phyloP scores from a whole-genome alignment of 2,113 vertebrate genomes.

The Malurus melanocephalus region DNA sequence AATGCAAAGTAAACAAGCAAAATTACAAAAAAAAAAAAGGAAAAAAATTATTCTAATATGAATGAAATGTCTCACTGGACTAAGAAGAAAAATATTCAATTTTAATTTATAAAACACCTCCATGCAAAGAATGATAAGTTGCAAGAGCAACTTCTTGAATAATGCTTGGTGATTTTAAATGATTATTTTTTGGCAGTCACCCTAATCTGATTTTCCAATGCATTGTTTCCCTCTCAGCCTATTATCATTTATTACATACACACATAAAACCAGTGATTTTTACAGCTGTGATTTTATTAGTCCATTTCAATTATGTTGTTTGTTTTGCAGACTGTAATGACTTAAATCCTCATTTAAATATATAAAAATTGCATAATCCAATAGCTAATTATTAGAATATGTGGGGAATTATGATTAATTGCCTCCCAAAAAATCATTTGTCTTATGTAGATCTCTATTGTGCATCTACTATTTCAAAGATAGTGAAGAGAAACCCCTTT shows the following conservation, averaged over 20 bases:
- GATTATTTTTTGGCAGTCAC: slow-evolving; percentile 22
- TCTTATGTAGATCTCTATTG: slow-evolving; percentile 34
- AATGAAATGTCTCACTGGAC: not conserved
- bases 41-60: not conserved
- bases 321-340: slow-evolving; percentile 32
- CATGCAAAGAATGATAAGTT: not conserved
- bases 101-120: not conserved
- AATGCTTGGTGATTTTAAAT: slow-evolving; percentile 16
- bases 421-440: not conserved
- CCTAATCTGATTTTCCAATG: slow-evolving; percentile 51
- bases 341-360: slow-evolving; percentile 10
- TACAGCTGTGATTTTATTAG: slow-evolving; percentile 31
- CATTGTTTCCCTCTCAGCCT: slow-evolving; percentile 21
- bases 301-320: slow-evolving; percentile 18
- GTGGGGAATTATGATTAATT: slow-evolving; percentile 32
- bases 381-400: slow-evolving; percentile 14
- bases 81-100: not conserved
- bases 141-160: not conserved
- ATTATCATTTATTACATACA: slow-evolving; percentile 41
- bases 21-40: not conserved
- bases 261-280: not conserved
- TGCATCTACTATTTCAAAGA: slow-evolving; percentile 52
- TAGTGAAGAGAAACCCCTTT: slow-evolving; percentile 33
- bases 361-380: not conserved
- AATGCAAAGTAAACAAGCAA: not conserved